phyloP scores from a whole-genome alignment of 2,888 invertebrate species.

The Trichopoda pennipes region DNA sequence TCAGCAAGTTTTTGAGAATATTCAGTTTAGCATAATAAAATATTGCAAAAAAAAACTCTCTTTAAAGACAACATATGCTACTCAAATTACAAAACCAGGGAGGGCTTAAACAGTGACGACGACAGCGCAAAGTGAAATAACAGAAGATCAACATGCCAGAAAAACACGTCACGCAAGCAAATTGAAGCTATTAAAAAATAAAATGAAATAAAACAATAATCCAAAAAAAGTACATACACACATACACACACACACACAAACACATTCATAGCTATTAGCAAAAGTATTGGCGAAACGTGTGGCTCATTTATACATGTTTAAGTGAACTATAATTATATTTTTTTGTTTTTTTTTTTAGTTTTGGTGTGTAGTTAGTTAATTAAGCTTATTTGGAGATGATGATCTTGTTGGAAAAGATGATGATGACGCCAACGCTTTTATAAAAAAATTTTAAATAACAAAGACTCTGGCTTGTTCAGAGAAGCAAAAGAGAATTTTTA shows the following conservation, averaged over 20 bases:
- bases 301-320: slow-evolving; percentile 35
- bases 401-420: slow-evolving; percentile 22
- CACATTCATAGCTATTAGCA: not conserved
- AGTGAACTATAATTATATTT: slow-evolving; percentile 1
- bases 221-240: not conserved
- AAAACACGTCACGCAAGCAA: slow-evolving; percentile 64
- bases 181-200: slow-evolving; percentile 29
- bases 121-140: slow-evolving; percentile 54
- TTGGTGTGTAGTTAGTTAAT: slow-evolving; percentile 6
- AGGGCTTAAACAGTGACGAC: slow-evolving; percentile 49
- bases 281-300: slow-evolving; percentile 47
- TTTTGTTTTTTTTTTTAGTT: not conserved
- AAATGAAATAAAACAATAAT: slow-evolving; percentile 1
- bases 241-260: too few relatives aligned
- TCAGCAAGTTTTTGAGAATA: slow-evolving; percentile 39
- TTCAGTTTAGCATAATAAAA: not conserved
- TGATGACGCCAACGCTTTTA: slow-evolving; percentile 51
- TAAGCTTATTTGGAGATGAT: slow-evolving; percentile 40
- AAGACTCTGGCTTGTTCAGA: not conserved
- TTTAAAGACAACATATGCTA: slow-evolving; percentile 47
- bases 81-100: slow-evolving; percentile 62
- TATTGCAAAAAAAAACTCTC: slow-evolving; percentile 17
- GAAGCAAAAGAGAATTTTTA: not conserved
- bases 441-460: not conserved
- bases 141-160: slow-evolving; percentile 60